Base-by-base conservation (phyloP, 2,888 invertebrate species). In the Tetrapedia diversipes region DNA sequence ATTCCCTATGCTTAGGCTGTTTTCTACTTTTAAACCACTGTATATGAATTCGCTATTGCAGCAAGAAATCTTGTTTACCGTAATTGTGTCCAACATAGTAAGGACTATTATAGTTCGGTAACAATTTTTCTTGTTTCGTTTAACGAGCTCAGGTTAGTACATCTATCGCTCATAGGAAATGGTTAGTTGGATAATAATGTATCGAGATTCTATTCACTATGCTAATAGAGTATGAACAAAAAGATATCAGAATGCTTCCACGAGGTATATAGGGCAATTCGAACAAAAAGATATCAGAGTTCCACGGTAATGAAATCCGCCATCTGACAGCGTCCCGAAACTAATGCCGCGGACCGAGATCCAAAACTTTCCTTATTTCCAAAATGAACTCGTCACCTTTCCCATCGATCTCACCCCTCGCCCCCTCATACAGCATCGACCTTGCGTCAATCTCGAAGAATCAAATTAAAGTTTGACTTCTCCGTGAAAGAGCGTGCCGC, bases 301-400 rank as follows among this genome's bases (percentile, higher is more conserved):
- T 51, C 39, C 56, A 49, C 54, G 53, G 64, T 77, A 80, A 80
- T 82, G 77, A 78, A 84, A 82, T 84, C 72, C 76, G 43, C 80
- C 76, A 74, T 77, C 80, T 65, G 80, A 84, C 76, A 76, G 61
- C 32, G 27, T 54, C 60, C 68, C 41, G n/a, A 68, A 54, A 68
- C 68, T 51, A 57, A 70, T 54, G 68, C 39, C 27, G 19, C 67
- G 43, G 24, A 22, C 29, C 32, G 11, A 27, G 54, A 32, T 34
- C 57, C 32, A 37, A 78, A 84, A 84, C 78, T 83, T 84, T 84
- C 77, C 80, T 80, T 84, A 84, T 82, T 84, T 78, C 69, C 65
- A 77, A 84, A 84, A 84, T 82, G 80, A 84, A 84, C 68, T 74
- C 77, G 82, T 80, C 82, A 78, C 74, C 64, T 60, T 43, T 45